Base-by-base conservation (phyloP, 2,113 vertebrate genomes). In the Brachyistius frenatus region DNA sequence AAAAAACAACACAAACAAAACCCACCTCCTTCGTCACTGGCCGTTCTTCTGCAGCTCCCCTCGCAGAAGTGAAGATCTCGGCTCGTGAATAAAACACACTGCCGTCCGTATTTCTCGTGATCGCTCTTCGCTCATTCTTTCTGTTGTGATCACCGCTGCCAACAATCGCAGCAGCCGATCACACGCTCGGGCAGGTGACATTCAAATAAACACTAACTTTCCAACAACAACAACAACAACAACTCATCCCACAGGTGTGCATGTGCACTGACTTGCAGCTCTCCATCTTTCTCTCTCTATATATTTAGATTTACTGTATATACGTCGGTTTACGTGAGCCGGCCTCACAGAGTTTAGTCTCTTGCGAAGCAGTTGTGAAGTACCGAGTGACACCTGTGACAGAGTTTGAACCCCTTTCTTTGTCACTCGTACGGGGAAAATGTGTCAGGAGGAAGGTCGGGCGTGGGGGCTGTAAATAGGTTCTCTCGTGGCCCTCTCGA, bases 1-100 rank as follows among this genome's bases (percentile, higher is more conserved):
- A 23, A 23, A 23, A 23, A 23, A 23, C 23, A 1, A 23, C 23
- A 23, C 23, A 23, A 23, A 23, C 23, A 23, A 23, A 23, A 23
- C 23, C 23, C 23, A 23, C 30, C 39, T n/a, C 16, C 32, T 66
- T 63, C 32, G 46, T 73, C 86, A 83, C 80, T 73, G 73, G 74
- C 78, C 70, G 7, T 0, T 75, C 81, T 5, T 61, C 70, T 9
- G 49, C 46, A 56, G 11, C 36, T 47, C 66, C 65, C 75, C 41
- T 6, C 7, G 11, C 66, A 55, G 44, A 30, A 41, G 2, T 46
- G 60, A 39, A 46, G 2, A 72, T 31, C 65, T 53, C 69, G 83
- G 84, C 82, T 91, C 81, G 80, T 65, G 23, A 23, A 75, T 79
- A 70, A 41, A 78, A 76, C 75, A 50, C 60, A 63, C 73, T 36